Conservation (phyloP, 2,797 vertebrate species). For the Zalophus californianus region DNA sequence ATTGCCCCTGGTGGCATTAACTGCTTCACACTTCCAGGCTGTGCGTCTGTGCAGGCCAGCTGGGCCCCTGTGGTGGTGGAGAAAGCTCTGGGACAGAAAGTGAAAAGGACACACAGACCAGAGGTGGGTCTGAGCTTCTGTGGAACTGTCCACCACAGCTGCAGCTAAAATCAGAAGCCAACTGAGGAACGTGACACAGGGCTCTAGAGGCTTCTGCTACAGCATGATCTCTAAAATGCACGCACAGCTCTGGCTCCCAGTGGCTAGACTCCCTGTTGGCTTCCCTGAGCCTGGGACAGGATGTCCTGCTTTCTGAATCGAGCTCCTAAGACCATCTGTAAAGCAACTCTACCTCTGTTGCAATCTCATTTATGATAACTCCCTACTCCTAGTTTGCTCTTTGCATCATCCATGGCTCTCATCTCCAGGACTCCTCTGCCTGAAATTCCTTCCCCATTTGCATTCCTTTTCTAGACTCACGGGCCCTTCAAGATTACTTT, state of each 20-base stretch:
- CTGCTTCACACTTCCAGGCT: neutral
- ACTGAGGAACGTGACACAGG: neutral
- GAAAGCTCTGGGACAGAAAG: neutral
- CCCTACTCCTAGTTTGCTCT: neutral
- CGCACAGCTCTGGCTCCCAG: rapidly evolving
- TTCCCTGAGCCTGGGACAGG: neutral
- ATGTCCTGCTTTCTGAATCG: neutral
- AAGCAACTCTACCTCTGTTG: neutral
- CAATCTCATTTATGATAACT: rapidly evolving
- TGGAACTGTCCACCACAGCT: neutral
- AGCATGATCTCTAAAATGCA: neutral
- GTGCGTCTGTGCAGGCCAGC: neutral
- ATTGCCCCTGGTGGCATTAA: neutral
- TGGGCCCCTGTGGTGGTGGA: neutral
- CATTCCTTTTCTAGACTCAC: neutral
- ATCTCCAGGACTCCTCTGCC: neutral
- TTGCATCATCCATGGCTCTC: rapidly evolving
- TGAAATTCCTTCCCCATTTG: neutral
- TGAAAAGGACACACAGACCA: neutral
- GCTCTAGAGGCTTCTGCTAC: neutral
- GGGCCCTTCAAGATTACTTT: neutral
- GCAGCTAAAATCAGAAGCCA: neutral
- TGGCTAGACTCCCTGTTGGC: neutral
- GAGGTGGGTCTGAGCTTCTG: neutral
- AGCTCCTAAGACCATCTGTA: neutral